Evolutionary conservation across 2,888 invertebrate genomes (phyloP), one percentile per base, ranked within the genome.

Genomic region (Onchidella celtica): DNA sequence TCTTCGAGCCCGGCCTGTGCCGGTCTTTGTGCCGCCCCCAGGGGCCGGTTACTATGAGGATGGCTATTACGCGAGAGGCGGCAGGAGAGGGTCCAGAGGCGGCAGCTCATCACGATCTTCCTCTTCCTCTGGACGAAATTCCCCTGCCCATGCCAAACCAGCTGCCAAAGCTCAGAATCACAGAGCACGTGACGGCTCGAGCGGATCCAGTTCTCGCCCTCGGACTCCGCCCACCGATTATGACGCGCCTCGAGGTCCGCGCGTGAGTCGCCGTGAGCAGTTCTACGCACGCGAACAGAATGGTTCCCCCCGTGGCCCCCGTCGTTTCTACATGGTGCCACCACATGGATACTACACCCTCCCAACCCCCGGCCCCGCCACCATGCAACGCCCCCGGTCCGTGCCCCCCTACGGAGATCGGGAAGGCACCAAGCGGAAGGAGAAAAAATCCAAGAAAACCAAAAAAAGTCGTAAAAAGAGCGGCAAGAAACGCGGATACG

Each of bases 191-290:
- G 81, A 78, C 17, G 81, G 83, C 38, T 87, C 88, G 9, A 84
- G 79, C 68, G 84, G 83, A 21, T 82, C 79, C 32, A 81, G 83
- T 21, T 86, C 86, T 21, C 70, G 91, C 63, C 91, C 91, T 9
- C 83, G 84, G 17, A 89, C 91, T 0, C 91, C 91, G 9, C 89
- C 90, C 4, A 87, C 86, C 4, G 91, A 92, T 84, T 91, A 91
- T 83, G 89, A 89, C 34, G 59, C 73, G 6, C 81, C 81, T 21
- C 82, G 84, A 11, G 78, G 85, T 27, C 84, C 88, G 3, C 82
- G 83, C 4, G 65, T 77, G 61, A 83, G 85, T n/a, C 72, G 85
- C 36, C 75, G 68, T 14, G 82, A 82, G 36, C 79, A 84, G 61
- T 76, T 72, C 21, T 74, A 83, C 38, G 66, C 57, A 34, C 57